These are phyloP conservation scores for Ochropleura plecta DNA, from an alignment of 2,888 invertebrate genomes.

Conservation along the genomic window DNA sequence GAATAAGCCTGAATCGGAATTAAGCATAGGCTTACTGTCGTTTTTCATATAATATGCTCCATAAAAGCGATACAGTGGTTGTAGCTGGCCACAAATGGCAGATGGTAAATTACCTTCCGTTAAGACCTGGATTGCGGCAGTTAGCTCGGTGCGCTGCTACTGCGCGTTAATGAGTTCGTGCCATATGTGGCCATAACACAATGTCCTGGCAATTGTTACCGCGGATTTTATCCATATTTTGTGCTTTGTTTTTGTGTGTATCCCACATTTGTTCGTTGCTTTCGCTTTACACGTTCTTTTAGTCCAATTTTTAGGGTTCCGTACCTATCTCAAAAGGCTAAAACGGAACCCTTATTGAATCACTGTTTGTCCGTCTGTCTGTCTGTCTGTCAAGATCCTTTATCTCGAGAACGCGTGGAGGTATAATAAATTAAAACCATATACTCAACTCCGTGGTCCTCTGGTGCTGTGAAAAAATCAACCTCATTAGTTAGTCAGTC, in stretches of 20 bases:
- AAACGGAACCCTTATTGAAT: too few species aligned
- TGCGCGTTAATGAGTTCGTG: conserved; percentile 80
- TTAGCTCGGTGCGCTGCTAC: conserved; percentile 74
- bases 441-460: too few species aligned
- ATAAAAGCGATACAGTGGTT: conserved; percentile 66
- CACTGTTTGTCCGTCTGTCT: too few species aligned
- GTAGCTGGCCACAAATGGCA: conserved; percentile 75
- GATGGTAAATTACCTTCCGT: conserved; percentile 83
- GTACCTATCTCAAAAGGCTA: too few species aligned
- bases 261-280: conserved; percentile 35
- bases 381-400: too few species aligned
- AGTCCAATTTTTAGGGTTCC: background rate
- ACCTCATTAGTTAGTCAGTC: too few species aligned
- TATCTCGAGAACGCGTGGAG: too few species aligned
- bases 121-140: conserved; percentile 84
- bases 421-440: too few species aligned
- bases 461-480: too few species aligned
- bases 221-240: conserved; percentile 67
- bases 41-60: conserved; percentile 67
- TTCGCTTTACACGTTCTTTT: conserved; percentile 17
- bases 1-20: conserved; percentile 31
- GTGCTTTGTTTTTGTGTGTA: conserved; percentile 57
- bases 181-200: conserved; percentile 79
- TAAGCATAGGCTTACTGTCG: conserved; percentile 53
- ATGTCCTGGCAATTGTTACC: conserved; percentile 76